Conservation (phyloP, 2,113 vertebrate genomes). For the Rhagologus leucostigma region DNA sequence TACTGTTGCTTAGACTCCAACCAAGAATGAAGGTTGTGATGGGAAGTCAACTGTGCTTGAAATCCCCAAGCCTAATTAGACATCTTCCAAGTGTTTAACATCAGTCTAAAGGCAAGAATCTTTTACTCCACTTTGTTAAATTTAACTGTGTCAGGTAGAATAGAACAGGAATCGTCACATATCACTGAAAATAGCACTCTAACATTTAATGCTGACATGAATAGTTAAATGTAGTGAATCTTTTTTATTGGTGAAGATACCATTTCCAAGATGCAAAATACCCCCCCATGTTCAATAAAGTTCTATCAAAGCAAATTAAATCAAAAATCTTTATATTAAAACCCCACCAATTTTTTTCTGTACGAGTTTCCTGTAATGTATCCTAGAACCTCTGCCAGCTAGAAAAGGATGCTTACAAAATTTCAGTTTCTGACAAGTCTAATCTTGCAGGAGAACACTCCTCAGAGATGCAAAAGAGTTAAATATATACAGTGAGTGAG, state of each 20-base stretch:
- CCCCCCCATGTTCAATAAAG: not conserved
- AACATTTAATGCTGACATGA: not conserved
- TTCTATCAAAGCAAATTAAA: not conserved
- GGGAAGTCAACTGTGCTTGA: not conserved
- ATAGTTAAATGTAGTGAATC: not conserved
- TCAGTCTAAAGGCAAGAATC: not conserved
- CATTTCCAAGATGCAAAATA: not conserved
- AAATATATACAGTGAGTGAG: not conserved
- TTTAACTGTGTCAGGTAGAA: not conserved
- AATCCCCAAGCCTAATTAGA: not conserved
- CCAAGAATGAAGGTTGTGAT: not conserved
- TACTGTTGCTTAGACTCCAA: not conserved
- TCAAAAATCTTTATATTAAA: not conserved
- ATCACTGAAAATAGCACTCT: not conserved
- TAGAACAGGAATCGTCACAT: accelerated
- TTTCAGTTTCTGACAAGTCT: not conserved
- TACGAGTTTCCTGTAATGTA: not conserved
- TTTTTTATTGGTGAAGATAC: conserved; percentile 4
- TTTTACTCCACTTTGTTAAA: not conserved
- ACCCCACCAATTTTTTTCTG: not conserved
- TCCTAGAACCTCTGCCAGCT: not conserved
- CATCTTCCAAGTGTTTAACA: not conserved
- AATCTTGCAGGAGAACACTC: not conserved
- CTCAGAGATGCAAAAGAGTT: not conserved
- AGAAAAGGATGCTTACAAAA: not conserved